Base-by-base conservation (phyloP, 2,888 invertebrate species). In the Nephrocerus scutellatus region DNA sequence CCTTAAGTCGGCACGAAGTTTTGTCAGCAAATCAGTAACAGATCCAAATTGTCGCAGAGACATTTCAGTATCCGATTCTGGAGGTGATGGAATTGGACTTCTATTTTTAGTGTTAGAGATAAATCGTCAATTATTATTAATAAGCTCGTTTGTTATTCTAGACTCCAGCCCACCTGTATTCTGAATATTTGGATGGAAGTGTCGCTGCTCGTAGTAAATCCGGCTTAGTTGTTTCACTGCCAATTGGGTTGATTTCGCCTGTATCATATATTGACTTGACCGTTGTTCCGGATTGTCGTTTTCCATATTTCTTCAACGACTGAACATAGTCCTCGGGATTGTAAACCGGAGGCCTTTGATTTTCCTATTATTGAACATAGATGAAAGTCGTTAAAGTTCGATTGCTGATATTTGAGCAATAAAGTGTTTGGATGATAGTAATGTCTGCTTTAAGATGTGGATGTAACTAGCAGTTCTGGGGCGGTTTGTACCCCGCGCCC, bases 321-420 rank as follows among this genome's bases (percentile, higher is more conserved):
- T 78, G 72, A 4, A 82, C 83, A 63, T 90, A 91, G 66, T 90
- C 90, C 63, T 91, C 90, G 0, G 90, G 84, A 62, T 90, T 90
- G 73, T 89, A 90, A 13, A 89, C 82, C 1, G 90, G 90, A 20
- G 90, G 88, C 28, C 88, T 75, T 56, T 86, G 82, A 53, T 86
- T 84, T 59, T 87, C 85, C 82, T 85, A 19, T 5, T 52, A 45
- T 15, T 7, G 23, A 24, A 24, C 21, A 32, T 19, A 26, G 21
- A 20, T 5, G 14, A 5, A 25, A 19, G 24, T n/a, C n/a, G n/a
- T n/a, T n/a, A n/a, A n/a, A n/a, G n/a, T n/a, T n/a, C n/a, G n/a
- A n/a, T n/a, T n/a, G n/a, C n/a, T n/a, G 10, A 10, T 2, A 29
- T 4, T 12, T 3, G 20, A 30, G 18, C 16, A 20, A 14, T 30